A percentile compares a stretch with the other conserved stretches of the same genome.
phyloP scores from a whole-genome alignment of 1,140 invertebrate species.

The Rhopalosiphum maidis region DNA sequence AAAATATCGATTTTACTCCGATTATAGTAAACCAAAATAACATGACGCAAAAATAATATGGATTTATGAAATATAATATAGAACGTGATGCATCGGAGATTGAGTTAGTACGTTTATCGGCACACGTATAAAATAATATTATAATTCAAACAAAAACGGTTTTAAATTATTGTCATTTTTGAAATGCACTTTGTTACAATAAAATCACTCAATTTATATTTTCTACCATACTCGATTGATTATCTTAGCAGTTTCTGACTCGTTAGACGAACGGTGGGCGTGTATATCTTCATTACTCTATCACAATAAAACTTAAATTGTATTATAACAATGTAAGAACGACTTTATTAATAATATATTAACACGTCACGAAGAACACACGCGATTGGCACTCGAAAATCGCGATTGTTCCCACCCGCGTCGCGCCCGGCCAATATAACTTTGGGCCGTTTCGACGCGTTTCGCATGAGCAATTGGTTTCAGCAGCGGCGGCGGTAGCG shows the following conservation, averaged over 20 bases:
- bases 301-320: neutral
- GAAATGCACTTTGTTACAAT: neutral
- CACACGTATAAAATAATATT: neutral
- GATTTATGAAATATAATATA: neutral
- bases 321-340: neutral
- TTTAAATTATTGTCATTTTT: neutral
- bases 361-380: too few relatives aligned
- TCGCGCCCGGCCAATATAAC: neutral
- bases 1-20: neutral
- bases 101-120: neutral
- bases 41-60: neutral
- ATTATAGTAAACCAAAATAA: neutral
- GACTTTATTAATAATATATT: neutral
- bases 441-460: neutral
- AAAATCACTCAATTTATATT: neutral
- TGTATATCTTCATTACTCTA: neutral
- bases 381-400: neutral
- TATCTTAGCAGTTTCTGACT: too few relatives aligned
- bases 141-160: neutral
- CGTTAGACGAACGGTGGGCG: too few relatives aligned
- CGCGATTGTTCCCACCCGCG: neutral
- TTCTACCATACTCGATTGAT: neutral
- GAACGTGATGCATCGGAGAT: neutral
- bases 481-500: too few relatives aligned
- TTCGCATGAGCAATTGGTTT: conserved; percentile 28